Conservation (phyloP, 2,888 invertebrate genomes). For the Philonicus albiceps region DNA sequence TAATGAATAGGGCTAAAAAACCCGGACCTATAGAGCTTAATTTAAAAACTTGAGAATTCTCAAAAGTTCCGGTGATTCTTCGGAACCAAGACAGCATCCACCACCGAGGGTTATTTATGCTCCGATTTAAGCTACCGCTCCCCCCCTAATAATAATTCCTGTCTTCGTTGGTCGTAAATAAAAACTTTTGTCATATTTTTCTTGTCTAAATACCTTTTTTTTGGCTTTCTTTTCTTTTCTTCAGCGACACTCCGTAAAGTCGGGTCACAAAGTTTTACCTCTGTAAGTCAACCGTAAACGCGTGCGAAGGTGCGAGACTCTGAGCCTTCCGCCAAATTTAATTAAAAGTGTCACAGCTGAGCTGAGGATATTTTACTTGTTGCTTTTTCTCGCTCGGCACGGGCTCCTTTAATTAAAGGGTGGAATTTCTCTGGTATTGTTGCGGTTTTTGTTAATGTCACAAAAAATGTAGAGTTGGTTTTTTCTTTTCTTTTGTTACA, state of each 20-base stretch:
- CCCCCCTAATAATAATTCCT: slow-evolving; percentile 12
- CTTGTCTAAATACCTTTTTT: neutral
- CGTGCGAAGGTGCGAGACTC: neutral
- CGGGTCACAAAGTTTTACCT: neutral
- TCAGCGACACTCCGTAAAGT: neutral
- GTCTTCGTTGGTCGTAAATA: neutral
- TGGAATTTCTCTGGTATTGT: neutral
- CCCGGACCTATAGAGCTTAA: neutral
- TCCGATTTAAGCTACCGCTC: neutral
- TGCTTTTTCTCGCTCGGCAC: neutral
- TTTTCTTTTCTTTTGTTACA: neutral
- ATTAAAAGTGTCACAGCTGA: neutral
- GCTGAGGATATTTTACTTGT: neutral
- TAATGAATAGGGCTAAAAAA: neutral
- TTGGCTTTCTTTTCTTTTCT: too few relatives aligned
- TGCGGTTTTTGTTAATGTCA: neutral
- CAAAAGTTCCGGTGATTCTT: neutral
- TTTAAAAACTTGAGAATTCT: neutral
- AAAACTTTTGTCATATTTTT: slow-evolving; percentile 31
- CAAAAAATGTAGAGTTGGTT: neutral
- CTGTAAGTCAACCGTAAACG: neutral
- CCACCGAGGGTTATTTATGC: slow-evolving; percentile 1
- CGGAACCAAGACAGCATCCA: neutral
- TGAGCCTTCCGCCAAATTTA: neutral
- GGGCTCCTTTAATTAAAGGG: neutral